phyloP scores from a whole-genome alignment of 2,113 vertebrate species.

The Lampris incognitus region DNA sequence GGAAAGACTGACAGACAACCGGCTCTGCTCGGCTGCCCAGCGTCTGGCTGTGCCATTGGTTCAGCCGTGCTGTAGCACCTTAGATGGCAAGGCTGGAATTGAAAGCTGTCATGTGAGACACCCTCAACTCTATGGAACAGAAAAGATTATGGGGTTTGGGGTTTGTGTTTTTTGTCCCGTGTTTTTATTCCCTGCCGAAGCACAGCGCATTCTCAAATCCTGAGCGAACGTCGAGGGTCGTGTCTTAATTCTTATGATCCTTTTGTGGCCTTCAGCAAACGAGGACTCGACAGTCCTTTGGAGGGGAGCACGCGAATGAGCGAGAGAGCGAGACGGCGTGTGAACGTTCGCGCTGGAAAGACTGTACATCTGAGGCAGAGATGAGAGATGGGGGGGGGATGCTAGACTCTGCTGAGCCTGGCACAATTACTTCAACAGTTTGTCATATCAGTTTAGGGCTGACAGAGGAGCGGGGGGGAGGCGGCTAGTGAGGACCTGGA shows the following conservation, averaged over 20 bases:
- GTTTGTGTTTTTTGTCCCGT: background rate
- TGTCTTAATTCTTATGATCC: constrained; percentile 37
- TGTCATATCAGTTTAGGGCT: constrained; percentile 75
- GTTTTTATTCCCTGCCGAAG: background rate
- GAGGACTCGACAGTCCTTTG: constrained; percentile 11
- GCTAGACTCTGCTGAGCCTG: constrained; percentile 60
- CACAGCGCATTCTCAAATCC: constrained; percentile 3
- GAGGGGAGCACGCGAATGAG: constrained; percentile 13
- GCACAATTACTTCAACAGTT: constrained; percentile 65
- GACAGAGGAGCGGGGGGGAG: constrained; percentile 51
- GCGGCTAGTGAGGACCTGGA: constrained; percentile 41
- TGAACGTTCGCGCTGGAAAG: constrained; percentile 33
- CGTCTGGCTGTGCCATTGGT: constrained; percentile 43
- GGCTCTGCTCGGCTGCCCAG: constrained; percentile 39
- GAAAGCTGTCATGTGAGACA: constrained; percentile 21
- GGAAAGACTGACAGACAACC: constrained; percentile 24
- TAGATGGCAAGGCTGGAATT: constrained; percentile 19
- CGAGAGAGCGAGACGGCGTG: background rate
- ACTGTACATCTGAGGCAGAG: constrained; percentile 28
- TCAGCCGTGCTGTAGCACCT: constrained; percentile 28
- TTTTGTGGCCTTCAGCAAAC: constrained; percentile 39
- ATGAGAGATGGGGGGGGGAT: constrained; percentile 10
- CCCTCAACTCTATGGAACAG: constrained; percentile 12
- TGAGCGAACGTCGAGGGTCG: constrained; percentile 23
- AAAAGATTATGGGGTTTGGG: background rate